phyloP scores from a whole-genome alignment of 2,797 vertebrate genomes.

The Molossus alvarezi region DNA sequence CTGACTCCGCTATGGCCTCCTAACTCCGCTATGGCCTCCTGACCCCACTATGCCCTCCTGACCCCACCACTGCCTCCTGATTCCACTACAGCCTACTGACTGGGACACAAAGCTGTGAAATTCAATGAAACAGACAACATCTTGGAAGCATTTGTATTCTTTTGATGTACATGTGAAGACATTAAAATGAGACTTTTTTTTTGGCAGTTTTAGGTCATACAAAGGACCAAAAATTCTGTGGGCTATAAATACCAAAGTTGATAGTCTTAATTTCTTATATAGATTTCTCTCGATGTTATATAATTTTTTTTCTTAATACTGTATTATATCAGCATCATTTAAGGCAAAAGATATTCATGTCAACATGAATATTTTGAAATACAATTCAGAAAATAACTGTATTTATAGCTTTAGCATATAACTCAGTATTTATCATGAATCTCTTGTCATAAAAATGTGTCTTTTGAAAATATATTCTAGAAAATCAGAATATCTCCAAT shows the following conservation, averaged over 20 bases:
- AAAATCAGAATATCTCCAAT: constrained; percentile 56
- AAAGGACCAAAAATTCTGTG: constrained; percentile 63
- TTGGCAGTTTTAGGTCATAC: constrained; percentile 15
- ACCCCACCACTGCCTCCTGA: too few relatives aligned
- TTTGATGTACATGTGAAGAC: constrained; percentile 67
- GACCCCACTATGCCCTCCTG: too few relatives aligned
- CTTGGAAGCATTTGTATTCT: constrained; percentile 68
- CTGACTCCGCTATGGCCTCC: too few relatives aligned
- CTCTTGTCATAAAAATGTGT: background rate
- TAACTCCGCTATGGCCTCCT: too few relatives aligned
- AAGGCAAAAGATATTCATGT: background rate
- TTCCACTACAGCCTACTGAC: constrained; percentile 46
- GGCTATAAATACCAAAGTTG: background rate
- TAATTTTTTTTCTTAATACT: constrained; percentile 63
- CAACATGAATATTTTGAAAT: constrained; percentile 29
- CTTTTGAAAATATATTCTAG: constrained; percentile 55
- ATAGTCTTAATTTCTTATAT: background rate
- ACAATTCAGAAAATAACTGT: constrained; percentile 41
- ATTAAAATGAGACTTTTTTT: constrained; percentile 61
- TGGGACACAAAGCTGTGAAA: constrained; percentile 70
- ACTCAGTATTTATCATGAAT: background rate
- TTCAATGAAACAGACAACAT: constrained; percentile 68
- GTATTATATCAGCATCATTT: background rate
- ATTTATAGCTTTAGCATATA: constrained; percentile 5
- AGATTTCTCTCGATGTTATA: constrained; percentile 25